Evolutionary conservation across 2,113 vertebrate genomes (phyloP).

Genomic region (Podiceps cristatus): DNA sequence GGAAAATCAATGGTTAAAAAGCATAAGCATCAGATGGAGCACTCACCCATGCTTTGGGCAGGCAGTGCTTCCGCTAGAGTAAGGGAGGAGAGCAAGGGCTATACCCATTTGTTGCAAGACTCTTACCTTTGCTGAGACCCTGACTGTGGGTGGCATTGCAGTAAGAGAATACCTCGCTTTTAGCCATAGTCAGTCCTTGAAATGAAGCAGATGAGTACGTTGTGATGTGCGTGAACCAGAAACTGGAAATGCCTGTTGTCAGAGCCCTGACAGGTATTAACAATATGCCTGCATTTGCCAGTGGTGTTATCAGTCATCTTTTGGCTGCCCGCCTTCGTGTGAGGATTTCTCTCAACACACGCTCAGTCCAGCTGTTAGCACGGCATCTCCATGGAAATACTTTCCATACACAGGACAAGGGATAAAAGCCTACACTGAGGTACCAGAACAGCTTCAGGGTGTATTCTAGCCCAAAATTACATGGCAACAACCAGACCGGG

Average conservation of each 20-base stretch:
- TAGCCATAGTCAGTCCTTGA: background rate
- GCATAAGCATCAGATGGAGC: background rate
- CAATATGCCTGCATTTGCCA: conserved; percentile 30
- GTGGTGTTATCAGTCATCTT: conserved; percentile 44
- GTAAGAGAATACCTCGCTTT: background rate
- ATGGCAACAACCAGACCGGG: background rate
- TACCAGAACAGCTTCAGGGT: background rate
- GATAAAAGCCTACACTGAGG: background rate
- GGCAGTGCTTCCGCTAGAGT: background rate
- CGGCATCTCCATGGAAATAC: background rate
- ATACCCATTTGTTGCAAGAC: background rate
- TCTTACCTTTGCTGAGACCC: background rate
- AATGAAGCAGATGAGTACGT: background rate
- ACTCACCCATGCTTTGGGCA: background rate
- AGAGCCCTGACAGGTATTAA: conserved; percentile 34
- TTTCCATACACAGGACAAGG: background rate
- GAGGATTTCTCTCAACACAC: background rate
- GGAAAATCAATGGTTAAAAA: conserved; percentile 14
- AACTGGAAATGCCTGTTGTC: conserved; percentile 71
- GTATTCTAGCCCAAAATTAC: background rate
- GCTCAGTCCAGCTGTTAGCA: background rate
- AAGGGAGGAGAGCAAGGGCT: background rate
- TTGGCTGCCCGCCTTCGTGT: background rate
- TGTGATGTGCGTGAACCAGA: background rate
- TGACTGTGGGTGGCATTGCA: background rate